phyloP scores from a whole-genome alignment of 2,888 invertebrate genomes.

The Heliconius hortense region DNA sequence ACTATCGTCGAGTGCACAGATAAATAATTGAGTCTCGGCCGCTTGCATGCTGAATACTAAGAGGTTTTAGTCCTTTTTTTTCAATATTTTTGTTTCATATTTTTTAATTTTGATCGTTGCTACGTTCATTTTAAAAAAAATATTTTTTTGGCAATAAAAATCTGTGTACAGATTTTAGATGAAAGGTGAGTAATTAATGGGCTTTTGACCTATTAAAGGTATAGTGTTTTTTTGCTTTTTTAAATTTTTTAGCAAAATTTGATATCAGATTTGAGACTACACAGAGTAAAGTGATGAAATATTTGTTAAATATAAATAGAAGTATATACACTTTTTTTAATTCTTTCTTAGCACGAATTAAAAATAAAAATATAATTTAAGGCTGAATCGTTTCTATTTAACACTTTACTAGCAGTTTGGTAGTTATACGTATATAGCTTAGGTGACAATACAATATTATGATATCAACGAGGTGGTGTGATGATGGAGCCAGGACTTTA shows the following conservation, averaged over 20 bases:
- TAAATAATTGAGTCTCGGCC: constrained; percentile 31
- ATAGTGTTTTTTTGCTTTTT: neutral
- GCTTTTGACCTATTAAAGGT: neutral
- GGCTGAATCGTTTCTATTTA: too few species aligned
- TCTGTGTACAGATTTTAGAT: neutral
- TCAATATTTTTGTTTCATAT: constrained; percentile 18
- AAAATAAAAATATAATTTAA: too few species aligned
- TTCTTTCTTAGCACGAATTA: too few species aligned
- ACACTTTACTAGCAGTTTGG: too few species aligned
- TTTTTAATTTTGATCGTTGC: constrained; percentile 10
- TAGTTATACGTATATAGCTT: too few species aligned
- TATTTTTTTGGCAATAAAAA: neutral
- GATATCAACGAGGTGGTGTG: too few species aligned
- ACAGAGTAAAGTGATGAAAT: too few species aligned
- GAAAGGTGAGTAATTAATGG: neutral
- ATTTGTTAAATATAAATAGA: too few species aligned
- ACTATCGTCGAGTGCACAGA: constrained; percentile 28
- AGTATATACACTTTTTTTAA: too few species aligned
- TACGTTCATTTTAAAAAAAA: neutral
- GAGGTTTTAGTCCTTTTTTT: constrained; percentile 19
- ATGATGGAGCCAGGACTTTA: too few species aligned
- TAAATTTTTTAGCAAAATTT: neutral
- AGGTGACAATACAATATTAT: too few species aligned
- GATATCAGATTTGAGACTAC: neutral
- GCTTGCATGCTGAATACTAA: constrained; percentile 18